These are phyloP conservation scores for Scomberomorus guttatus DNA, from an alignment of 2,797 vertebrate species.

Conservation along the genomic window DNA sequence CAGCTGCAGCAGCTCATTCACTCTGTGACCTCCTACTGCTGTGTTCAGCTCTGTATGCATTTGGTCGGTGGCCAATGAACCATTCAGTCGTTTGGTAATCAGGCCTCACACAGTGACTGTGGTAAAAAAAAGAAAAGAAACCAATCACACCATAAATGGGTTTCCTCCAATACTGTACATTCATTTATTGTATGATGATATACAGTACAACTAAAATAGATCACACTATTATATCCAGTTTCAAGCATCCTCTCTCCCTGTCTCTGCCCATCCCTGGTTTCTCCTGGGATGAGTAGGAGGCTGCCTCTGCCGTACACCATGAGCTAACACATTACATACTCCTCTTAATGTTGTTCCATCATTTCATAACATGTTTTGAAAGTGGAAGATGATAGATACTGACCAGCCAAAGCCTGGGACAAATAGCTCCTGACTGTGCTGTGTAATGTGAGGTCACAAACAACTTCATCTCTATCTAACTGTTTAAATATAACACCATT, in stretches of 20 bases:
- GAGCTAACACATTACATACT: constrained; percentile 48
- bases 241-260: constrained; percentile 28
- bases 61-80: neutral
- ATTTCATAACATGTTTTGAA: constrained; percentile 60
- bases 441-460: constrained; percentile 4
- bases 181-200: constrained; percentile 25
- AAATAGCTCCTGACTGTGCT: neutral
- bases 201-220: constrained; percentile 52
- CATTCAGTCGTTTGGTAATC: constrained; percentile 8
- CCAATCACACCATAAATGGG: constrained; percentile 14
- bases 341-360: constrained; percentile 51
- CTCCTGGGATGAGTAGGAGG: constrained; percentile 70
- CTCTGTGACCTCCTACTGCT: neutral
- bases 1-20: neutral
- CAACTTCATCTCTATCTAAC: neutral
- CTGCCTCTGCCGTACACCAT: constrained; percentile 38
- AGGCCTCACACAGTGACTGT: constrained; percentile 11
- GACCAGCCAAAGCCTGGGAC: constrained; percentile 5
- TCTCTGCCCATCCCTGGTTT: constrained; percentile 41
- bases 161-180: constrained; percentile 39
- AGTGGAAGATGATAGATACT: constrained; percentile 31
- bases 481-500: neutral
- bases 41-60: neutral
- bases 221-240: constrained; percentile 32
- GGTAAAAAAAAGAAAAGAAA: neutral